phyloP scores from a whole-genome alignment of 64 coral and sea anemone genomes.

The Pachyseris speciosa region DNA sequence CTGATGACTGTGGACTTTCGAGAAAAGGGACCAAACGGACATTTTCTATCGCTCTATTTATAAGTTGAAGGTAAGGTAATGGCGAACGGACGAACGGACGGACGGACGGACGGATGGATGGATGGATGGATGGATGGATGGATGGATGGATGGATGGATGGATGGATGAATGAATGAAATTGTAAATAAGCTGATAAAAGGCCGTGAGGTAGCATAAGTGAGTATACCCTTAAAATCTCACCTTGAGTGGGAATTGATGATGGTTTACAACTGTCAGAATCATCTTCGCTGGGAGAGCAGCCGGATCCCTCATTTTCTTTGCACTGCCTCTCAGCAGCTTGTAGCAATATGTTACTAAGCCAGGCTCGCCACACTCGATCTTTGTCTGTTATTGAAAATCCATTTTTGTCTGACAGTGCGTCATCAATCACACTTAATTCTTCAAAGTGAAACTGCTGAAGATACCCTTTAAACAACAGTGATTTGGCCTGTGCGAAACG shows the following conservation, averaged over 20 bases:
- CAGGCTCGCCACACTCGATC: not conserved
- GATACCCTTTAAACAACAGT: conserved; percentile 41
- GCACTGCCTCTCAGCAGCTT: not conserved
- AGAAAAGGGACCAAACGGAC: no score
- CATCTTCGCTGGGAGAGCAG: not conserved
- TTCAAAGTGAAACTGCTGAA: conserved; percentile 54
- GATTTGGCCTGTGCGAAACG: conserved; percentile 8
- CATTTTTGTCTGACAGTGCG: not conserved
- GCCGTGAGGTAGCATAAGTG: no score
- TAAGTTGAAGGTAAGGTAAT: no score
- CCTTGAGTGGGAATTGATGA: not conserved
- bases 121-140: no score
- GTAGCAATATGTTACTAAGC: not conserved
- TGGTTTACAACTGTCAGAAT: conserved; percentile 9
- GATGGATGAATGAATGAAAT: no score
- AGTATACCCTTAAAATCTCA: not conserved
- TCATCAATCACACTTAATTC: conserved; percentile 39
- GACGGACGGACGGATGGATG: no score
- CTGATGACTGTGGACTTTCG: no score
- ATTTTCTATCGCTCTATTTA: no score
- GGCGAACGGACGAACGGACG: no score
- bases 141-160: no score
- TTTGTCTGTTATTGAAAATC: not conserved
- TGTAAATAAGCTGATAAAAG: no score
- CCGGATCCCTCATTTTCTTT: not conserved